These are phyloP conservation scores for Phaenicophaeus curvirostris DNA, from an alignment of 2,797 vertebrate genomes.

Conservation along the genomic window DNA sequence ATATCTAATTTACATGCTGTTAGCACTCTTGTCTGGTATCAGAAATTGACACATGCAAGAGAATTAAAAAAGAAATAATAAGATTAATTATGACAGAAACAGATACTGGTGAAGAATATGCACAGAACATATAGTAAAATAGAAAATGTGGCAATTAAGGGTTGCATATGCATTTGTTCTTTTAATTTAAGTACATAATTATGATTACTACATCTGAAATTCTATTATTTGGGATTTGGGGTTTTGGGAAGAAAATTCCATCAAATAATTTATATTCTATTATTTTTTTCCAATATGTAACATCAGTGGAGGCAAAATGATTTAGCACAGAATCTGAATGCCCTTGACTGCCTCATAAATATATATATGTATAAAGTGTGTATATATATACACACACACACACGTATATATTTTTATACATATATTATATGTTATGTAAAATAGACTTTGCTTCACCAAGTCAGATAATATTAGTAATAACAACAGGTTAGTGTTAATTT, in stretches of 20 bases:
- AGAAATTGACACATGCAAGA: constrained; percentile 42
- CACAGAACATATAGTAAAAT: neutral
- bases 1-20: constrained; percentile 58
- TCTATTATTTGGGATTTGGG: neutral
- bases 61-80: constrained; percentile 54
- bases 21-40: constrained; percentile 20
- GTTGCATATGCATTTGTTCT: neutral
- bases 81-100: constrained; percentile 22
- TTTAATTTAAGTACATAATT: neutral
- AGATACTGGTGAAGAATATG: neutral
- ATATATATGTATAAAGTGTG: no score
- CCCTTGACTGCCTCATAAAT: neutral
- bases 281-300: neutral
- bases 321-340: neutral
- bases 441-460: neutral
- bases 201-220: neutral
- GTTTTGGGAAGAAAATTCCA: neutral
- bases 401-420: no score
- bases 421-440: neutral
- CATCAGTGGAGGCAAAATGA: neutral
- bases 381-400: neutral
- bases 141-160: neutral
- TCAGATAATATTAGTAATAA: neutral
- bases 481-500: neutral
- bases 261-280: neutral